phyloP scores from a whole-genome alignment of 1,140 invertebrate species.

The Trypoxylus dichotomus region DNA sequence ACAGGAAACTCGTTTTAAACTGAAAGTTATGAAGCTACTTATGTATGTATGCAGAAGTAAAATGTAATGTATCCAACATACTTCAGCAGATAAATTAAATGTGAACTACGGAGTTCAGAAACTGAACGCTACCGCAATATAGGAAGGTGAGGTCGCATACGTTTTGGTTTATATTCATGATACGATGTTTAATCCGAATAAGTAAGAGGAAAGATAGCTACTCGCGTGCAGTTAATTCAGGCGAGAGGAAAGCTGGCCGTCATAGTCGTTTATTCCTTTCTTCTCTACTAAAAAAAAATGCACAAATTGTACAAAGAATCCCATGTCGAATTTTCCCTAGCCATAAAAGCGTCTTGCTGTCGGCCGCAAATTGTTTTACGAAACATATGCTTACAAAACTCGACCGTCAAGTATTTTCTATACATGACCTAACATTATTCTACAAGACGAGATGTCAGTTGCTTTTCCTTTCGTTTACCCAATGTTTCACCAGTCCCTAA shows the following conservation, averaged over 20 bases:
- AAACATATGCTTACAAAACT: background rate
- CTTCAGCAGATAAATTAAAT: background rate
- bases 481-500: background rate
- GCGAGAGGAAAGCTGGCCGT: too few relatives aligned
- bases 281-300: too few relatives aligned
- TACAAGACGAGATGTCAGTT: background rate
- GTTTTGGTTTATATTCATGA: too few relatives aligned
- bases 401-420: background rate
- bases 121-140: background rate
- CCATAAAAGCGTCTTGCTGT: background rate
- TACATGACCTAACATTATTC: conserved; percentile 20
- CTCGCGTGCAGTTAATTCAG: too few relatives aligned
- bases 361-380: background rate
- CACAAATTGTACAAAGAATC: background rate
- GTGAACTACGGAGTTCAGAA: background rate
- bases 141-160: background rate
- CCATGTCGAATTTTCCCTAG: background rate
- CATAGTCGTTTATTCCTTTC: too few relatives aligned
- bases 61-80: background rate
- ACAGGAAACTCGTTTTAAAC: background rate
- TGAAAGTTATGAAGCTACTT: background rate
- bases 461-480: conserved; percentile 18
- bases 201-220: too few relatives aligned
- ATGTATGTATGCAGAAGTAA: background rate
- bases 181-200: too few relatives aligned